phyloP scores from a whole-genome alignment of 1,140 invertebrate species.

The Pogonognathellus flavescens region DNA sequence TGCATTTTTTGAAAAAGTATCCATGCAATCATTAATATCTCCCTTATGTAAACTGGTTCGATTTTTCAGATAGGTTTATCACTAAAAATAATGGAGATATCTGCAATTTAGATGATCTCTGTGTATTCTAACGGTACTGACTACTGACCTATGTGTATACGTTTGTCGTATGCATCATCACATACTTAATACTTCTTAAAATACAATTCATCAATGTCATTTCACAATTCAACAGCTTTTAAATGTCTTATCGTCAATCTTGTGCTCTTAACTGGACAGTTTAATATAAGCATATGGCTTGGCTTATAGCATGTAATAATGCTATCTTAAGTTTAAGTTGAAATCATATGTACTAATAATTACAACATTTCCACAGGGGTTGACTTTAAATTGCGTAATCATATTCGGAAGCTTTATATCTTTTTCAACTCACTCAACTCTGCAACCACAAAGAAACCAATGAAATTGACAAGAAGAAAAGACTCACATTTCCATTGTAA shows the following conservation, averaged over 20 bases:
- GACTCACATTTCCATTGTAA: constrained; percentile 25
- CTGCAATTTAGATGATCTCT: neutral
- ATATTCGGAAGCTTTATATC: constrained; percentile 39
- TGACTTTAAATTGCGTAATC: constrained; percentile 12
- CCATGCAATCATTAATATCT: too few relatives aligned
- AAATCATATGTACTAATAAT: constrained; percentile 24
- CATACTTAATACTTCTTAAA: too few relatives aligned
- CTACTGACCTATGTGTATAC: neutral
- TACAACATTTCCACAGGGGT: constrained; percentile 4
- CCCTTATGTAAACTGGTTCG: too few relatives aligned
- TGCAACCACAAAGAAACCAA: constrained; percentile 36
- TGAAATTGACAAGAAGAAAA: constrained; percentile 36
- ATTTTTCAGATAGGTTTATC: constrained; percentile 7
- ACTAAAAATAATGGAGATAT: neutral
- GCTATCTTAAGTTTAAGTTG: neutral
- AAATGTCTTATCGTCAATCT: neutral
- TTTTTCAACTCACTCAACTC: constrained; percentile 30
- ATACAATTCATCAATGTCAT: neutral
- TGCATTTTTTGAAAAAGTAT: too few relatives aligned
- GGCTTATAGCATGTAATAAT: too few relatives aligned
- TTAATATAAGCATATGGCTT: neutral
- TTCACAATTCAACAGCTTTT: neutral
- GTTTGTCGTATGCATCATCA: neutral
- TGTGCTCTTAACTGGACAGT: neutral
- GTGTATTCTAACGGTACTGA: neutral